Evolutionary conservation across 2,888 invertebrate species (phyloP).

Genomic region (Melanostoma scalare): DNA sequence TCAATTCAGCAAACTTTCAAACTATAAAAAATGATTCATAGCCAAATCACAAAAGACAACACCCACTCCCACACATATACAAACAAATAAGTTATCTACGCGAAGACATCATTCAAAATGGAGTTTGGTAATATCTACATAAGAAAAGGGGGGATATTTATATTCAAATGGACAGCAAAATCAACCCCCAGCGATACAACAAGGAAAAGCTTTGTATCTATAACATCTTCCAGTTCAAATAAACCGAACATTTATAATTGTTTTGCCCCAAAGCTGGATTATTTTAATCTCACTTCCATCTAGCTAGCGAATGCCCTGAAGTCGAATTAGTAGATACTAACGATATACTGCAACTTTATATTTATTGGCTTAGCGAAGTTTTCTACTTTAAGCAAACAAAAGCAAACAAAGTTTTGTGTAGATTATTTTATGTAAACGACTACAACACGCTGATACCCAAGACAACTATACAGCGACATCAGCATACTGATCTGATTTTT

Average conservation of each 20-base stretch:
- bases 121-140: conserved; percentile 12
- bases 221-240: conserved; percentile 38
- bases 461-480: background rate
- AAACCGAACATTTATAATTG: conserved; percentile 59
- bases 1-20: conserved; percentile 42
- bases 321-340: background rate
- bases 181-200: background rate
- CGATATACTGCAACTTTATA: background rate
- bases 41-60: conserved; percentile 32
- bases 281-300: conserved; percentile 55
- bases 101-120: conserved; percentile 29
- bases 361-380: conserved; percentile 11
- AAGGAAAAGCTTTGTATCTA: conserved; percentile 5
- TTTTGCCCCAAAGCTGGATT: conserved; percentile 45
- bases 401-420: background rate
- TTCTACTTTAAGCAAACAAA: conserved; percentile 16
- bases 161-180: too few species aligned
- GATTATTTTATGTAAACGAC: conserved; percentile 23
- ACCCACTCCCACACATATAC: conserved; percentile 23
- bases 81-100: background rate
- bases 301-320: conserved; percentile 10
- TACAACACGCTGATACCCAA: background rate
- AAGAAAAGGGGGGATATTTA: background rate
- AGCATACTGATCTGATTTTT: conserved; percentile 5
- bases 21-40: conserved; percentile 63